phyloP scores from a whole-genome alignment of 92 coral and sea anemone species.

The Desmophyllum pertusum region DNA sequence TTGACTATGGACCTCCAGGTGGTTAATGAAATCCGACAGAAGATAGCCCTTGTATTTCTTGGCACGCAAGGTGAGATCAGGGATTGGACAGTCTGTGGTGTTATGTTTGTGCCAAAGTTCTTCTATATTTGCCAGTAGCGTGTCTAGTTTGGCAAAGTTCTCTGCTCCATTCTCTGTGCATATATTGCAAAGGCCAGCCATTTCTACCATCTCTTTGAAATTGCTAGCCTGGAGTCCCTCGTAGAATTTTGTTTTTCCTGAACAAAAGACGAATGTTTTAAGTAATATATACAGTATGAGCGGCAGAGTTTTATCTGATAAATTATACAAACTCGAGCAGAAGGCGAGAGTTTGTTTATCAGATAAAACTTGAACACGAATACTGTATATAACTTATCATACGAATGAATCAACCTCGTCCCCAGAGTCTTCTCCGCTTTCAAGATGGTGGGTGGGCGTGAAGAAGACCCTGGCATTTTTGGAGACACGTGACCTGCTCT shows the following conservation, averaged over 20 bases:
- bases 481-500: too few species aligned
- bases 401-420: too few species aligned
- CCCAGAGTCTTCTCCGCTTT: too few species aligned
- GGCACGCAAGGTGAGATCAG: background rate
- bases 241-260: constrained; percentile 25
- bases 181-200: constrained; percentile 52
- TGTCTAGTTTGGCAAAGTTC: constrained; percentile 19
- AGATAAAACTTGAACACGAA: too few species aligned
- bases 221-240: constrained; percentile 37
- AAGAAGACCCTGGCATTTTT: too few species aligned
- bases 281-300: too few species aligned
- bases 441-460: too few species aligned
- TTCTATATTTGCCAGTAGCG: background rate
- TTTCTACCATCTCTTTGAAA: constrained; percentile 40
- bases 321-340: too few species aligned
- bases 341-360: too few species aligned
- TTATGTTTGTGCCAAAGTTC: background rate
- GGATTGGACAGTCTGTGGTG: background rate
- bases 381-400: too few species aligned
- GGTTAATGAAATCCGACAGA: constrained; percentile 34
- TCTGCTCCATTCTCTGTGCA: constrained; percentile 45
- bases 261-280: too few species aligned
- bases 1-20: constrained; percentile 35
- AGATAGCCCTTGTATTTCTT: constrained; percentile 39
- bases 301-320: too few species aligned